Conservation (phyloP, 53 echinoderm and acorn worm species). For the Luidia sarsii region DNA sequence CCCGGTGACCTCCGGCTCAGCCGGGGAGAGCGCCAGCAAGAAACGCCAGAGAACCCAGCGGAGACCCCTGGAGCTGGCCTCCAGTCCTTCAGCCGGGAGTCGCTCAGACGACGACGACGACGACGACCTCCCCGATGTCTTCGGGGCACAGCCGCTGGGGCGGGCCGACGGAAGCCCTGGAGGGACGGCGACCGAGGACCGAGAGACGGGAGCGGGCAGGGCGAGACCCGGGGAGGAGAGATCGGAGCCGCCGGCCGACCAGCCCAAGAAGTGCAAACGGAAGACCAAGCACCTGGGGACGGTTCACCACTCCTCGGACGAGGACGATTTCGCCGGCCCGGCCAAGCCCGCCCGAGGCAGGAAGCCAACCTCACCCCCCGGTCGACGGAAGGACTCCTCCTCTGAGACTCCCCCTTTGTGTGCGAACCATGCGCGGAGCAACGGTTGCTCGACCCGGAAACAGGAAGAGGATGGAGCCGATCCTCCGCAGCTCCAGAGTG, state of each 20-base stretch:
- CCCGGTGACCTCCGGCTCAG: background rate
- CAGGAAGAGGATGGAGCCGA: background rate
- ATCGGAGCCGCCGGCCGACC: background rate
- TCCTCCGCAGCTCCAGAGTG: background rate
- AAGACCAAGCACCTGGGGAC: constrained; percentile 28
- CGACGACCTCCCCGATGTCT: constrained; percentile 55
- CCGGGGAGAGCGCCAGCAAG: background rate
- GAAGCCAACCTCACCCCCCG: background rate
- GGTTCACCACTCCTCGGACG: constrained; percentile 48
- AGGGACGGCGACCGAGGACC: background rate
- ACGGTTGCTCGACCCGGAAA: background rate
- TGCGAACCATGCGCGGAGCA: constrained; percentile 62
- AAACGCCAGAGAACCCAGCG: background rate
- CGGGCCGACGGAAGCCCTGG: background rate
- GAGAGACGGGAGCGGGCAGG: background rate
- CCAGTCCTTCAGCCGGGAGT: background rate
- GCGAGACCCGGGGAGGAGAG: constrained; percentile 20
- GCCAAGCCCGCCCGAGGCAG: constrained; percentile 24
- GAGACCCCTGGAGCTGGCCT: constrained; percentile 28
- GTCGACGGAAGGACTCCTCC: background rate
- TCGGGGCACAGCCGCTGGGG: background rate
- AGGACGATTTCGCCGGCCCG: constrained; percentile 59
- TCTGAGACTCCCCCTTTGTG: constrained; percentile 42
- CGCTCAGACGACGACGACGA: constrained; percentile 53
- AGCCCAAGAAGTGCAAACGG: constrained; percentile 45